Conservation (phyloP, 2,113 vertebrate species). For the Struthidea cinerea region DNA sequence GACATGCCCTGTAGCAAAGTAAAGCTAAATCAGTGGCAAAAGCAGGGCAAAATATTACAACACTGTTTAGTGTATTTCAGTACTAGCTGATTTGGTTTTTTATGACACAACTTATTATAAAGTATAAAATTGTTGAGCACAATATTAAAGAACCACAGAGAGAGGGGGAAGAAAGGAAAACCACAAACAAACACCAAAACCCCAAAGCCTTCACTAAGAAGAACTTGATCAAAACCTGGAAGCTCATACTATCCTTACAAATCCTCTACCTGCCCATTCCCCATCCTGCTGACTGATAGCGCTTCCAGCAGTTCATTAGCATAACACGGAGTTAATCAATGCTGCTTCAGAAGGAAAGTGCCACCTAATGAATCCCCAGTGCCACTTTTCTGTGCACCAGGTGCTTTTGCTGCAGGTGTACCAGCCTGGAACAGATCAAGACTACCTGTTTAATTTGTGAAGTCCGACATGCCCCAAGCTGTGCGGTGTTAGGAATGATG, state of each 20-base stretch:
- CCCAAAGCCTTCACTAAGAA: not conserved
- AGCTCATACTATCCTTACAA: not conserved
- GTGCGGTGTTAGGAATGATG: not conserved
- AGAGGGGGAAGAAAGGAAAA: not conserved
- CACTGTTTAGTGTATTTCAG: not conserved
- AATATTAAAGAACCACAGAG: not conserved
- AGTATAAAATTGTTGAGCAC: not conserved
- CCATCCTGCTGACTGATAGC: not conserved
- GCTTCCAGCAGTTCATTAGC: not conserved
- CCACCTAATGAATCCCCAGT: not conserved
- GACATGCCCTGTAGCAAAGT: not conserved
- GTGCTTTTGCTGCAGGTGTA: not conserved
- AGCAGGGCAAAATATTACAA: not conserved
- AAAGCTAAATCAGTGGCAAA: not conserved
- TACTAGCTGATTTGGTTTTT: not conserved
- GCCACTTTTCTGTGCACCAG: not conserved
- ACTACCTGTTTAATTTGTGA: not conserved
- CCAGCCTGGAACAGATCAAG: not conserved
- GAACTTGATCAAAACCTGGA: not conserved
- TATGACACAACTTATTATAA: not conserved
- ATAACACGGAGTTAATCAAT: not conserved
- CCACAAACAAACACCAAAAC: not conserved
- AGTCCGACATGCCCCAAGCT: not conserved
- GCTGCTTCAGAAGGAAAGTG: conserved; percentile 7
- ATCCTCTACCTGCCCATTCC: not conserved